Percentiles rank a stretch among this genome's conserved stretches.
phyloP scores from a whole-genome alignment of 2,888 invertebrate genomes.

The Oasisia sp. region DNA sequence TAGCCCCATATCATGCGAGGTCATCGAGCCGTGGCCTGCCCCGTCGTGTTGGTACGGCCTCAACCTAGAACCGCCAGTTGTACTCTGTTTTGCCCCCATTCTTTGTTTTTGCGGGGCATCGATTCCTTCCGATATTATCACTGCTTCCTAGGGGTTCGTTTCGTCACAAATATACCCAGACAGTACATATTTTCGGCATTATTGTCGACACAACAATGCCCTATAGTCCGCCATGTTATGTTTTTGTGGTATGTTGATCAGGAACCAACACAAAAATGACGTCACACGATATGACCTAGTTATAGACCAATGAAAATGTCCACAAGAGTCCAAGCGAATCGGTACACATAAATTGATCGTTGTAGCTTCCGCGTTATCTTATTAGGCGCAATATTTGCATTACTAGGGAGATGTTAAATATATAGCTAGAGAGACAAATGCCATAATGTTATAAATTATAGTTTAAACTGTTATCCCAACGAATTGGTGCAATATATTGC shows the following conservation, averaged over 20 bases:
- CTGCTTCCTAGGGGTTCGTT: constrained; percentile 17
- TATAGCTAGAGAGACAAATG: no score
- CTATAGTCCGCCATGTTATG: constrained; percentile 13
- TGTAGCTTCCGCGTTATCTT: neutral
- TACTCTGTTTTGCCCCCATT: constrained; percentile 62
- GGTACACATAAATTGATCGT: neutral
- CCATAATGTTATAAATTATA: no score
- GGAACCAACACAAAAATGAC: constrained; percentile 13
- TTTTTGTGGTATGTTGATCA: constrained; percentile 1
- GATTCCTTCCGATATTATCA: constrained; percentile 17
- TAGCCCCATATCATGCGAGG: constrained; percentile 31
- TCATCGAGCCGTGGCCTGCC: constrained; percentile 27
- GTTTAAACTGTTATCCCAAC: no score
- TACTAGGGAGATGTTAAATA: no score
- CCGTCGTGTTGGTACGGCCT: constrained; percentile 52
- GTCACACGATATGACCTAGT: neutral
- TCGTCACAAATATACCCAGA: constrained; percentile 2
- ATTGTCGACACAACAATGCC: constrained; percentile 17
- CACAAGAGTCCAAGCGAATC: neutral
- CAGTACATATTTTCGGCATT: constrained; percentile 11
- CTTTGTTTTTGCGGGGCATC: neutral
- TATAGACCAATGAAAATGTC: neutral
- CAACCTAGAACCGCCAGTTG: constrained; percentile 43
- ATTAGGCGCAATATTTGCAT: neutral
- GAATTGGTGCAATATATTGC: no score